Evolutionary conservation across 2,113 vertebrate species (phyloP), one percentile per base, ranked within the genome.

Genomic region (Catharus minimus): DNA sequence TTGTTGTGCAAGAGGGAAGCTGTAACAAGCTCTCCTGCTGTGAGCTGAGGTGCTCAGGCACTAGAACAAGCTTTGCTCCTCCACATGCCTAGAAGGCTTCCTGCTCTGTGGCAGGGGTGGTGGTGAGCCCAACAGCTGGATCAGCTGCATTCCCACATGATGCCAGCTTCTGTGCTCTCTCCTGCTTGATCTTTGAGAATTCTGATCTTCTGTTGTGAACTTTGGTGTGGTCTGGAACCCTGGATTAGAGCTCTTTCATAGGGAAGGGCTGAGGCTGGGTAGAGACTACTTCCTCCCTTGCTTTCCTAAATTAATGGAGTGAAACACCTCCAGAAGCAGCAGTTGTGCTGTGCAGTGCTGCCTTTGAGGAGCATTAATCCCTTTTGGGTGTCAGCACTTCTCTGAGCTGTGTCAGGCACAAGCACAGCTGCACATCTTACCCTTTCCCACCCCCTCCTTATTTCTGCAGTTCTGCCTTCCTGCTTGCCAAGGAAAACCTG

Each of bases 401-500:
- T 66, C 49, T 33, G 74, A 82, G 69, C 65, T 53, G 15, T 56
- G 15, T 75, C 76, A 88, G 57, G 46, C 44, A 30, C 0, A 1
- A 84, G 39, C 83, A 67, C n/a, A 78, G 33, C 65, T 78, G 68
- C 43, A 27, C 32, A 22, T 46, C 16, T 17, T 32, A 27, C 39
- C 56, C 52, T 21, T 61, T 86, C 43, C 46, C 46, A 47, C 17
- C 12, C 33, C 8, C 9, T 68, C 57, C 65, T 67, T 46, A 11
- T 65, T 74, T 44, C 44, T 86, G 65, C 78, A 57, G 24, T 19
- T 22, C 41, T 1, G 0, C 52, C 10, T 39, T 69, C 71, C 32
- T 0, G 0, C 49, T 68, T 0, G 0, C 15, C 3, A 2, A 64
- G 73, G 24, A 47, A 46, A 82, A 60, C 49, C 57, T 2, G 71